These are phyloP conservation scores for Dione juno DNA, from an alignment of 2,888 invertebrate genomes.

Conservation along the genomic window DNA sequence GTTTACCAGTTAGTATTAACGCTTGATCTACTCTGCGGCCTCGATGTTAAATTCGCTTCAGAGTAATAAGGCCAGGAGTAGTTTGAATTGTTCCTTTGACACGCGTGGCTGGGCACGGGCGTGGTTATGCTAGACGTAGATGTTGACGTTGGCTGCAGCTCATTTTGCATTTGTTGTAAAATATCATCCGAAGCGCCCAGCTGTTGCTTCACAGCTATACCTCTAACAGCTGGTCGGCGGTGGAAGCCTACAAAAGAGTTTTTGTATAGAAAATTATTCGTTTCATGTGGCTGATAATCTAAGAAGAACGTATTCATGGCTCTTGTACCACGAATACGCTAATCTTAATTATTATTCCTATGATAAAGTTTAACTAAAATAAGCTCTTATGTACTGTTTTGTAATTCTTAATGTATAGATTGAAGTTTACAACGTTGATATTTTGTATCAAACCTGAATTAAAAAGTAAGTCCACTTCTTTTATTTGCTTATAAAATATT, in stretches of 20 bases:
- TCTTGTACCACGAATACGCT: no score
- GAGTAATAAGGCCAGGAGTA: conserved; percentile 88
- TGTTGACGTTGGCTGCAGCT: conserved; percentile 77
- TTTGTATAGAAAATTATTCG: neutral
- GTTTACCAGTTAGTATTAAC: conserved; percentile 70
- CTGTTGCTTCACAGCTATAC: conserved; percentile 90
- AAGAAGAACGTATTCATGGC: no score
- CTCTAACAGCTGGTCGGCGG: conserved; percentile 93
- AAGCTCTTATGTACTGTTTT: no score
- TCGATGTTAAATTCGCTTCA: conserved; percentile 79
- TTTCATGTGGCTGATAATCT: no score
- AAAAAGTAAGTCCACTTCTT: neutral
- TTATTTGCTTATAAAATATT: neutral
- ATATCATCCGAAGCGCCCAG: conserved; percentile 92
- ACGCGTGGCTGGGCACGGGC: conserved; percentile 64
- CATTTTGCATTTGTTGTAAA: conserved; percentile 90
- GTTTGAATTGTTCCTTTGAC: conserved; percentile 69
- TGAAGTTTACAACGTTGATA: no score
- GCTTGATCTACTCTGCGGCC: conserved; percentile 73
- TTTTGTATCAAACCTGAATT: no score
- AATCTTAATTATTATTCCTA: no score
- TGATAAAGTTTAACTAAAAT: no score
- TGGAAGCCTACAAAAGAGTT: conserved; percentile 84
- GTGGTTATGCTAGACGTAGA: conserved; percentile 50
- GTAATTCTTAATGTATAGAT: no score